Evolutionary conservation across 2,888 invertebrate genomes (phyloP), one percentile per base, ranked within the genome.

Genomic region (Corythucha ciliata): DNA sequence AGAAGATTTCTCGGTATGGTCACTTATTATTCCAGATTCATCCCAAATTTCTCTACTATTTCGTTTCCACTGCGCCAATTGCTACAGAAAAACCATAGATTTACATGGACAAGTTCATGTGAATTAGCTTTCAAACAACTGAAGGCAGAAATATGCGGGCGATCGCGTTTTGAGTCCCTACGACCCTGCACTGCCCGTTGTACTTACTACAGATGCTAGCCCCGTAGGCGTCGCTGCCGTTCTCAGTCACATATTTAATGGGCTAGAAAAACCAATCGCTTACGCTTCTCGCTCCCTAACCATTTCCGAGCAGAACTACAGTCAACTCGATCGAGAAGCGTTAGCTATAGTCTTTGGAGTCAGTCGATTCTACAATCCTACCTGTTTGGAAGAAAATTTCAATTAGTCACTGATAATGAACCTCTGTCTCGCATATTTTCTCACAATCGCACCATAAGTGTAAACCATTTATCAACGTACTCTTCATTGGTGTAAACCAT

Each of bases 181-280:
- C 45, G 34, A 59, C 44, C 47, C 48, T 34, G 25, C 56, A 3
- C 37, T 55, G 20, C 8, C 18, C 21, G 6, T 46, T 4, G 20
- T 33, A 7, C n/a, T 46, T 18, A 21, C 46, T n/a, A 51, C 48
- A 12, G 58, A 56, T 36, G 55, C 58, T 10, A 48, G 53, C 41
- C 52, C 54, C n/a, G 32, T 21, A 14, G 55, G 57, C 8, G 32
- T 58, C 26, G 49, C 40, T 25, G 57, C 50, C 41, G 56, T 59
- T 36, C 46, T 62, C 14, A 55, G 56, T 29, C 58, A 61, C 39
- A 42, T 51, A 47, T 10, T n/a, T n/a, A 24, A 51, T 12, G 48
- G 48, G 3, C 12, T 8, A 12, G 48, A 51, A 27, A 6, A 24
- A 14, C 48, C 52, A 7, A 50, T 52, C n/a, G 24, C 37, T 20